Conservation (phyloP, 2,797 vertebrate genomes). For the Tolypeutes matacus region DNA sequence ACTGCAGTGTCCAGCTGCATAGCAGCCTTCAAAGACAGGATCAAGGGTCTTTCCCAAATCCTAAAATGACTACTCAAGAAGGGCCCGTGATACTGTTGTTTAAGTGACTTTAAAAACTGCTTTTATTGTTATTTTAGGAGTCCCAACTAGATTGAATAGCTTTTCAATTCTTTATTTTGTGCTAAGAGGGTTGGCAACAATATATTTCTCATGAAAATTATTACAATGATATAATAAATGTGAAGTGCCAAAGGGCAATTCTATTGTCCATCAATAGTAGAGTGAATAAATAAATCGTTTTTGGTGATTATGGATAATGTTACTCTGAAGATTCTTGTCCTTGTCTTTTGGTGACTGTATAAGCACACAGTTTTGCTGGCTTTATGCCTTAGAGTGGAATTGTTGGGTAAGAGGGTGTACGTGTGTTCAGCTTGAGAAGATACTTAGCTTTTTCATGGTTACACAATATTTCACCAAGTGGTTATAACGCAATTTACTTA, state of each 20-base stretch:
- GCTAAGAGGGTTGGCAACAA: neutral
- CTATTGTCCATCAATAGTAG: neutral
- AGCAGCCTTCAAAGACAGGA: neutral
- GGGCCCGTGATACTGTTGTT: neutral
- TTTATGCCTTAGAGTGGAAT: neutral
- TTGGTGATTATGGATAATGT: conserved; percentile 23
- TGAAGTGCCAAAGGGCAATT: neutral
- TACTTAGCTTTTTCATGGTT: conserved; percentile 15
- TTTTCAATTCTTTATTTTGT: conserved; percentile 5
- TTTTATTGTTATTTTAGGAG: neutral
- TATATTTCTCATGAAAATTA: conserved; percentile 34
- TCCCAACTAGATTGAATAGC: neutral
- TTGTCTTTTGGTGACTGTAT: neutral
- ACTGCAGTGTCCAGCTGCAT: neutral
- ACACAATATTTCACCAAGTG: conserved; percentile 5
- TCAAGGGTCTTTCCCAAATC: neutral
- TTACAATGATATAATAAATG: neutral
- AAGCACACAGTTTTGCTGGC: neutral
- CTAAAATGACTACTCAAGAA: neutral
- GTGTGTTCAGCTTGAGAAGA: neutral
- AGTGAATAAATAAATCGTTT: neutral
- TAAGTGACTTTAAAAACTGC: neutral
- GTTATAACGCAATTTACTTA: neutral
- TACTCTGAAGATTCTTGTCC: neutral
- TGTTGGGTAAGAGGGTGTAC: neutral